Evolutionary conservation across 2,797 vertebrate genomes (phyloP).

Genomic region (Phoebastria nigripes): DNA sequence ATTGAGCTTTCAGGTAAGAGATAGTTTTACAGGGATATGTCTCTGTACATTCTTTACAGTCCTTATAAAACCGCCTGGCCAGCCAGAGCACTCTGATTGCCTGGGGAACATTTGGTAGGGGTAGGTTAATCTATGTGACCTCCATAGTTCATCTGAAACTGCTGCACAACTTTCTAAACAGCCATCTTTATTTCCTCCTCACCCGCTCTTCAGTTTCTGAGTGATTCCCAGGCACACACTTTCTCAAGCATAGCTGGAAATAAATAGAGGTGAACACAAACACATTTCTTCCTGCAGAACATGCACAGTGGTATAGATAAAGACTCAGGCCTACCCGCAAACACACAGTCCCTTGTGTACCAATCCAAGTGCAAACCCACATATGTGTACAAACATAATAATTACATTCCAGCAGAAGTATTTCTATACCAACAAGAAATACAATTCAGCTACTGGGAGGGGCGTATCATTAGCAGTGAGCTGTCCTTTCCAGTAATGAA

Average conservation of each 20-base stretch:
- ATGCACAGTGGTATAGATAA: neutral
- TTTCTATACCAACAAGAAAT: neutral
- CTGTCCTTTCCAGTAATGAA: neutral
- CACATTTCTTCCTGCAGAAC: neutral
- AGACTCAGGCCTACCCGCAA: neutral
- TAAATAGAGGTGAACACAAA: neutral
- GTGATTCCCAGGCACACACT: neutral
- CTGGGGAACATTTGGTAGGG: constrained; percentile 36
- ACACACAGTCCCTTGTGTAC: neutral
- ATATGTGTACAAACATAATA: neutral
- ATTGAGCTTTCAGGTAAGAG: constrained; percentile 44
- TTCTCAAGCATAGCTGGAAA: neutral
- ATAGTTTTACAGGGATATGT: constrained; percentile 22
- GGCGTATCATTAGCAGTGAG: neutral
- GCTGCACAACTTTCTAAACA: constrained; percentile 33
- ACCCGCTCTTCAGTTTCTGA: neutral
- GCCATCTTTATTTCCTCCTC: constrained; percentile 22
- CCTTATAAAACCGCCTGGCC: constrained; percentile 46
- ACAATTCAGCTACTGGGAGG: neutral
- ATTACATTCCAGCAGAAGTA: neutral
- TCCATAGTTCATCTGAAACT: constrained; percentile 44
- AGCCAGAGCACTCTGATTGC: constrained; percentile 21
- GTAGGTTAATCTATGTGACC: constrained; percentile 58
- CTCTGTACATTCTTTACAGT: constrained; percentile 49
- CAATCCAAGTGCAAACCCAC: neutral